Percentiles rank a stretch among this genome's conserved stretches.
Conservation (phyloP, 2,113 vertebrate genomes). For the Chlorocebus sabaeus region DNA sequence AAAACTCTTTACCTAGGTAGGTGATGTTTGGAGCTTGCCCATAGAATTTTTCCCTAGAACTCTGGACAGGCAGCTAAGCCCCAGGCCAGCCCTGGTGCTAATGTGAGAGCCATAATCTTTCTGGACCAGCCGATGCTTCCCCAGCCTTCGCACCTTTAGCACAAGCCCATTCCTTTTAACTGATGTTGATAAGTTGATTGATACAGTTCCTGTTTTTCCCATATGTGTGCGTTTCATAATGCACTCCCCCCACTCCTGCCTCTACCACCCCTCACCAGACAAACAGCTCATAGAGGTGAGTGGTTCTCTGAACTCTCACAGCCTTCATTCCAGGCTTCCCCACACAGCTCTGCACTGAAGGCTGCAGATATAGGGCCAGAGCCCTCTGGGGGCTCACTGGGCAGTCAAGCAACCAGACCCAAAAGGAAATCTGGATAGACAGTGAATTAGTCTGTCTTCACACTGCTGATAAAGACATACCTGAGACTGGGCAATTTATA, state of each 20-base stretch:
- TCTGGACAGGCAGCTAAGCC: conserved; percentile 13
- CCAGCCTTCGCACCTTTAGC: conserved; percentile 67
- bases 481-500: too few species aligned
- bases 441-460: too few species aligned
- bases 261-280: background rate
- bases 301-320: background rate
- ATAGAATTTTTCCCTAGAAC: background rate
- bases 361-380: too few species aligned
- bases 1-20: background rate
- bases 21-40: background rate
- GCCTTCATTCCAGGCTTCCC: background rate
- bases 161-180: conserved; percentile 71
- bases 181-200: conserved; percentile 80
- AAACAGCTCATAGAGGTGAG: accelerated
- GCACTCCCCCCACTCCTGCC: accelerated
- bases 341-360: background rate
- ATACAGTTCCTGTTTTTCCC: conserved; percentile 74
- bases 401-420: background rate
- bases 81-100: conserved; percentile 44
- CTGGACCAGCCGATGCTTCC: background rate
- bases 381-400: background rate
- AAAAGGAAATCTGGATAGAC: background rate
- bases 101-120: conserved; percentile 59
- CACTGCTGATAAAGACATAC: too few species aligned
- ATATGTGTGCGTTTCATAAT: conserved; percentile 48